Evolutionary conservation across 2,797 vertebrate genomes (phyloP), one percentile per base, ranked within the genome.

Genomic region (Bovichtus variegatus): DNA sequence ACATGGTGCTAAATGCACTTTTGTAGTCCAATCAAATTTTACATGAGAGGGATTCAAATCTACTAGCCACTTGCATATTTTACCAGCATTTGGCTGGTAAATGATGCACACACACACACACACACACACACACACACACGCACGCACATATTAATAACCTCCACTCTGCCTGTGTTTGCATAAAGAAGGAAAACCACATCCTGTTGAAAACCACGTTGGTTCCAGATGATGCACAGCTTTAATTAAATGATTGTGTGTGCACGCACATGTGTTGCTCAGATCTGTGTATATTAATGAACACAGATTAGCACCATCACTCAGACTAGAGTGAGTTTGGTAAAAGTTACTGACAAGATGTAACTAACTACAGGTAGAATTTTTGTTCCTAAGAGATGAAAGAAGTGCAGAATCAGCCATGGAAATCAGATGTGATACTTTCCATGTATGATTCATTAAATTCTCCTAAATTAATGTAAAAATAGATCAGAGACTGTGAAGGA

Each of bases 121-220:
- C 44, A 40, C 50, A 38, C 34, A 16, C 15, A 27, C 21, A 51
- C 23, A 64, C 47, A 66, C 31, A 57, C 27, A 66, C 54, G 38
- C 47, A 36, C 16, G 21, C 7, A 31, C n/a, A 49, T 44, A 40
- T 57, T 41, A 59, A 69, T 41, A 57, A 59, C 54, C 50, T 78
- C 51, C 2, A 1, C 50, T 58, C 47, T 58, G 31, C 61, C 53
- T 27, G n/a, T 36, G 40, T 60, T 25, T 72, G 25, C 38, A 54
- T 23, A 29, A 19, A 73, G 73, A 81, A 71, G 43, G 54, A 74
- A 84, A 74, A 54, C 89, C 89, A 90, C 91, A 87, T 94, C 92
- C 92, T 91, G 85, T 87, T 80, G 36, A 79, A 84, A 84, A 71
- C 72, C 82, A 66, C 51, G 27, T 16, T 27, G 36, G 51, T 79